Percentiles rank a stretch among this genome's conserved stretches.
phyloP scores from a whole-genome alignment of 2,113 vertebrate species.

The Orycteropus afer region DNA sequence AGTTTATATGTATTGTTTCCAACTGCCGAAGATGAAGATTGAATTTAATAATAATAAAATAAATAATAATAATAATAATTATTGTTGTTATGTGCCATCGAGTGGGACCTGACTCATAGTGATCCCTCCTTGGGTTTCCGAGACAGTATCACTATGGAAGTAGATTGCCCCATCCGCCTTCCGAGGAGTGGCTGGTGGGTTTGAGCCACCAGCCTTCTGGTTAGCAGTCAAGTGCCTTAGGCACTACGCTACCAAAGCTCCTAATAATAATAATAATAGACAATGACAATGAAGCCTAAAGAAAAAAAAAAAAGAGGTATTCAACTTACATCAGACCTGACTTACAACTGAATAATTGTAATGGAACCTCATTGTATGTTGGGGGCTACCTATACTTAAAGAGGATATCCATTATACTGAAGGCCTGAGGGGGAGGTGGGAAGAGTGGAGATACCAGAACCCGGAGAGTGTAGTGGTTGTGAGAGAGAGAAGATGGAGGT shows the following conservation, averaged over 20 bases:
- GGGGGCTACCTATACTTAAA: neutral
- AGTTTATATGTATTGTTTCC: neutral
- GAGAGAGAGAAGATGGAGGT: neutral
- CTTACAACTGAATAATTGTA: neutral
- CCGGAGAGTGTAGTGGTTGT: neutral
- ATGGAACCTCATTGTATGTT: neutral
- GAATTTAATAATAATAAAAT: no score
- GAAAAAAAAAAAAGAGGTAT: neutral
- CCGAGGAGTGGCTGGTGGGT: no score
- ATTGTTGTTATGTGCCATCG: no score
- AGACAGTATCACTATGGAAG: no score
- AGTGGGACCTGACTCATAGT: no score
- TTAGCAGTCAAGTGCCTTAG: no score
- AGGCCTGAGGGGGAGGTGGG: neutral
- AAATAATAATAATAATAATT: no score
- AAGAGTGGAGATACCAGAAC: neutral
- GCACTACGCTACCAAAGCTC: no score
- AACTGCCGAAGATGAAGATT: neutral
- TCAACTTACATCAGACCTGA: neutral
- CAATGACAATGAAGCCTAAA: neutral
- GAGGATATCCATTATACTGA: neutral
- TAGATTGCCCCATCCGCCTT: no score
- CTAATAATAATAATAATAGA: no score
- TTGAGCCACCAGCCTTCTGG: no score
- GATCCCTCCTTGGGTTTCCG: no score